These are phyloP conservation scores for Botia almorhae DNA, from an alignment of 2,797 vertebrate species.

Conservation along the genomic window DNA sequence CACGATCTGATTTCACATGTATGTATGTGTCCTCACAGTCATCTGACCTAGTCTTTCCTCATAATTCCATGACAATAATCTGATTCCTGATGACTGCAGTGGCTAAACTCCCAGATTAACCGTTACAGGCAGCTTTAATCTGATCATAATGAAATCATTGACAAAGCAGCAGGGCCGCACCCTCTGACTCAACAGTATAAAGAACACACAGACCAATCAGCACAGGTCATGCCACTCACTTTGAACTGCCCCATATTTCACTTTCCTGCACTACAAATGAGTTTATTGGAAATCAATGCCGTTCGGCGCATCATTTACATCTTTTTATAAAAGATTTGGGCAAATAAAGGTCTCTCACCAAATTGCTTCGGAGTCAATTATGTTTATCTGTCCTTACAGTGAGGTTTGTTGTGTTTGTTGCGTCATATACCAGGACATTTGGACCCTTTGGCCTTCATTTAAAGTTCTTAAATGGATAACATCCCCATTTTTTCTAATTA, in stretches of 20 bases:
- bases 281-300: conserved; percentile 44
- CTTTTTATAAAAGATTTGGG: conserved; percentile 53
- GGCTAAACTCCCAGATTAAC: conserved; percentile 53
- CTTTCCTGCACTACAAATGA: conserved; percentile 39
- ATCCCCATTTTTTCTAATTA: not conserved
- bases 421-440: not conserved
- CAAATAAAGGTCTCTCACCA: conserved; percentile 18
- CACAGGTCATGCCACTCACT: conserved; percentile 2
- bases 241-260: not conserved
- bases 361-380: conserved; percentile 35
- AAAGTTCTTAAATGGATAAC: not conserved
- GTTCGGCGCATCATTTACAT: conserved; percentile 38
- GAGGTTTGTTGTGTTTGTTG: conserved; percentile 38
- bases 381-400: conserved; percentile 35
- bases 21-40: conserved; percentile 24
- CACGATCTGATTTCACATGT: no score
- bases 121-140: conserved; percentile 46
- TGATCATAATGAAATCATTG: conserved; percentile 57
- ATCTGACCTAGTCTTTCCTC: conserved; percentile 38
- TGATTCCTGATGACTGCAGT: conserved; percentile 48
- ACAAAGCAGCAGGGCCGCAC: conserved; percentile 22
- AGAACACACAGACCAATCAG: conserved; percentile 22
- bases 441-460: conserved; percentile 10
- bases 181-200: conserved; percentile 41
- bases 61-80: conserved; percentile 50